These are phyloP conservation scores for Malaclemys terrapin DNA, from an alignment of 2,113 vertebrate species.

Conservation along the genomic window DNA sequence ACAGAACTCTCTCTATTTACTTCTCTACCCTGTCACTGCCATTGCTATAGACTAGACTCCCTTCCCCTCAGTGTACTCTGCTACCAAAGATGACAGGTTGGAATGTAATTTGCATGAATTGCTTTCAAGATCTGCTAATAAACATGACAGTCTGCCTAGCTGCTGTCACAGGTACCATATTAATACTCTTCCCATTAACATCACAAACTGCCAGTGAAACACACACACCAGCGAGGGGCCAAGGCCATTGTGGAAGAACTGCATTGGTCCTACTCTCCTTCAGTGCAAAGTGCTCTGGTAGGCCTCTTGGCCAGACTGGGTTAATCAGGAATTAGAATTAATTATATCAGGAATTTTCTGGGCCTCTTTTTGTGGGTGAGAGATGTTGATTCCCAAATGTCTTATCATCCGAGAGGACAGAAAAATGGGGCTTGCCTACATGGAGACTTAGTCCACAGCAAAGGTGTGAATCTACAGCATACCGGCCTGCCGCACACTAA, in stretches of 20 bases:
- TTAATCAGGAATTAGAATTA: not conserved
- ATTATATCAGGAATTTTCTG: not conserved
- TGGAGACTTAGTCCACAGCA: not conserved
- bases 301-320: not conserved
- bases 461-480: not conserved
- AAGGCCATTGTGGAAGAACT: not conserved
- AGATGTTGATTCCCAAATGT: not conserved
- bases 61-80: slow-evolving; percentile 7
- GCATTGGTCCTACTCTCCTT: not conserved
- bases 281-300: not conserved
- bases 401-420: not conserved
- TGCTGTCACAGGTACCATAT: slow-evolving; percentile 48
- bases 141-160: slow-evolving; percentile 64
- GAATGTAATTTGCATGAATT: slow-evolving; percentile 56
- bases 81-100: slow-evolving; percentile 26
- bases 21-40: slow-evolving; percentile 28
- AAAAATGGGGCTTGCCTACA: not conserved
- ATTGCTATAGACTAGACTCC: slow-evolving; percentile 1
- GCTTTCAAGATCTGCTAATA: slow-evolving; percentile 55
- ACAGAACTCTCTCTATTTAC: slow-evolving; percentile 9
- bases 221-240: not conserved
- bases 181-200: slow-evolving; percentile 52
- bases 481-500: not conserved
- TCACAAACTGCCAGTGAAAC: not conserved
- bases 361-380: not conserved